A percentile compares a stretch with the other conserved stretches of the same genome.
These are phyloP conservation scores for Pimephales promelas DNA, from an alignment of 2,113 vertebrate species.

Conservation along the genomic window DNA sequence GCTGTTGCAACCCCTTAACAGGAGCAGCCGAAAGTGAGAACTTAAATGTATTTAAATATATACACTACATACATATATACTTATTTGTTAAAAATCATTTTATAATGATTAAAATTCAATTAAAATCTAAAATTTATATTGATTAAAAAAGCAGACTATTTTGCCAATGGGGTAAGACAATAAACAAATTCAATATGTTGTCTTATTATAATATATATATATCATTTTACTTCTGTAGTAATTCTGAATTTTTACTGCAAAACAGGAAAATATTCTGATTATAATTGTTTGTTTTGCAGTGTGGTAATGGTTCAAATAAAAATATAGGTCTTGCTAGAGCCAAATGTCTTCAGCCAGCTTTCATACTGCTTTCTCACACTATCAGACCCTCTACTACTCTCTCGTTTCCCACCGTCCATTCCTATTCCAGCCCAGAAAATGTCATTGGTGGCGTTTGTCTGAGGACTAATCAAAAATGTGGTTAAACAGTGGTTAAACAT, in stretches of 20 bases:
- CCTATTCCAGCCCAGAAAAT: constrained; percentile 52
- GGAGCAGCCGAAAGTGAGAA: too few relatives aligned
- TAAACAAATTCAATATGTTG: background rate
- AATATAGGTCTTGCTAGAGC: background rate
- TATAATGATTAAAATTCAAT: background rate
- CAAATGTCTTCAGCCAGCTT: constrained; percentile 23
- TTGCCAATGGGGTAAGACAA: background rate
- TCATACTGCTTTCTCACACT: constrained; percentile 51
- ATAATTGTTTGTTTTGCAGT: background rate
- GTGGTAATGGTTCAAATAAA: constrained; percentile 4
- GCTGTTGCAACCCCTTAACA: too few relatives aligned
- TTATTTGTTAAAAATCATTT: background rate
- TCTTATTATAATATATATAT: background rate
- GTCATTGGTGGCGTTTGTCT: constrained; percentile 48
- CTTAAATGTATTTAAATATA: too few relatives aligned
- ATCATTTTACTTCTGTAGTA: background rate
- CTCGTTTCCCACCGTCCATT: constrained; percentile 47
- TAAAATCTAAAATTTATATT: background rate
- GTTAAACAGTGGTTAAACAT: constrained; percentile 53
- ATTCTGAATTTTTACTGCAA: background rate
- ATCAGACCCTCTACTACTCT: constrained; percentile 53
- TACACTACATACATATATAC: too few relatives aligned
- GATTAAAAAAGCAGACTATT: background rate
- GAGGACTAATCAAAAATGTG: constrained; percentile 54
- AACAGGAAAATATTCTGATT: background rate